A percentile compares a stretch with the other conserved stretches of the same genome.
Conservation (phyloP, 2,797 vertebrate species). For the Pipistrellus pipistrellus region DNA sequence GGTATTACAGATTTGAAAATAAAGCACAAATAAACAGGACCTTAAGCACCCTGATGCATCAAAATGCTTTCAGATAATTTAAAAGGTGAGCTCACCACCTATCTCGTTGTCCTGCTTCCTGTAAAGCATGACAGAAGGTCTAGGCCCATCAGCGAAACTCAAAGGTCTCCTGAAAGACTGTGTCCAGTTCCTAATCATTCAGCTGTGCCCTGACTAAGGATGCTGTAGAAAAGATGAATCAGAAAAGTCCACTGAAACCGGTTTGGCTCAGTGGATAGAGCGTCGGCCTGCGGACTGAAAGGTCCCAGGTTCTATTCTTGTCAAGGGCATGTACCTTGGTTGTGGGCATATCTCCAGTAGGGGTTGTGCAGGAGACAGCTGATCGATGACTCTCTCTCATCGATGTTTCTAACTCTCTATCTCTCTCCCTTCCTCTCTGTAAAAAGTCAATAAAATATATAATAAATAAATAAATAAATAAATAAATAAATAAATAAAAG, state of each 20-base stretch:
- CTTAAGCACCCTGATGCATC: background rate
- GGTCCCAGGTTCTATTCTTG: too few relatives aligned
- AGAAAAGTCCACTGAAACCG: background rate
- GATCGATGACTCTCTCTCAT: too few relatives aligned
- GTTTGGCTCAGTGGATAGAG: too few relatives aligned
- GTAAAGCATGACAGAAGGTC: background rate
- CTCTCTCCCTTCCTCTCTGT: too few relatives aligned
- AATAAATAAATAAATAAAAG: background rate
- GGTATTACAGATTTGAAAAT: constrained; percentile 9
- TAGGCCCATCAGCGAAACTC: background rate
- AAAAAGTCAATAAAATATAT: too few relatives aligned
- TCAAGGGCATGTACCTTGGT: too few relatives aligned
- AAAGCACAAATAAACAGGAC: background rate
- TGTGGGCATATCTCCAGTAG: too few relatives aligned
- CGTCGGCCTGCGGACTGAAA: too few relatives aligned
- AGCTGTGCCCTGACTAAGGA: background rate
- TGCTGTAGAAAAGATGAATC: background rate
- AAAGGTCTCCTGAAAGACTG: background rate
- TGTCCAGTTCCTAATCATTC: background rate
- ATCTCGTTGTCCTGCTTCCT: background rate
- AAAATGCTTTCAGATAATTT: background rate
- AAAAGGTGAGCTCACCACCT: background rate
- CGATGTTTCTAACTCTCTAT: too few relatives aligned
- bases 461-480: too few relatives aligned
- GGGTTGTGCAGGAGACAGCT: too few relatives aligned